Base-by-base conservation (phyloP, 1,140 invertebrate genomes). In the Grapholita molesta region DNA sequence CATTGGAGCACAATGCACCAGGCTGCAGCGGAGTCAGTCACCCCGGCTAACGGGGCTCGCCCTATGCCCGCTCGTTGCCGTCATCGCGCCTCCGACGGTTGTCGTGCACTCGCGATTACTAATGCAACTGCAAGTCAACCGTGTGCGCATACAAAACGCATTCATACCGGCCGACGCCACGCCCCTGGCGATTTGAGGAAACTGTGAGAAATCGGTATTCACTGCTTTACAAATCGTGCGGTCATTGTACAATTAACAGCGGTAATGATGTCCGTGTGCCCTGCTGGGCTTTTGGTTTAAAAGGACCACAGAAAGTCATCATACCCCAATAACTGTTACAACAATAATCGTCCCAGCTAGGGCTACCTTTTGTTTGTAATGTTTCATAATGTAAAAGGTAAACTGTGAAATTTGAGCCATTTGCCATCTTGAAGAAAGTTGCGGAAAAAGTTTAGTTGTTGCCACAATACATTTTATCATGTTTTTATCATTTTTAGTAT, bases 1-100 rank as follows among this genome's bases (percentile, higher is more conserved):
- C 83, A 84, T 89, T 91, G 87, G 85, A 88, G 88, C 88, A 89
- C 88, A 91, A 91, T 90, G 88, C 88, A 89, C 88, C 88, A 88
- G 85, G 84, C 83, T 89, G 83, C 86, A 90, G 78, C 85, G 78
- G 77, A 84, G 88, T 90, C 88, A 90, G 80, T 90, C 86, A 90
- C 88, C 88, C 85, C 88, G 86, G 78, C 80, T 89, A 90, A 89
- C 87, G 88, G 88, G 83, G 83, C 82, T 86, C 84, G 88, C 84
- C 86, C 86, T 88, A 89, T 84, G 83, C 74, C 82, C 79, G 83
- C 82, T 79, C 79, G 78, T 81, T 81, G 82, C 78, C 84, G 82
- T 86, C 86, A 84, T 82, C 82, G 78, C 72, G 78, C 78, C 72
- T 75, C 77, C 82, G 80, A 48, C 85, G 82, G 84, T 87, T 86